Conservation (phyloP, 2,113 vertebrate species). For the Boulengeromyrus knoepffleri region DNA sequence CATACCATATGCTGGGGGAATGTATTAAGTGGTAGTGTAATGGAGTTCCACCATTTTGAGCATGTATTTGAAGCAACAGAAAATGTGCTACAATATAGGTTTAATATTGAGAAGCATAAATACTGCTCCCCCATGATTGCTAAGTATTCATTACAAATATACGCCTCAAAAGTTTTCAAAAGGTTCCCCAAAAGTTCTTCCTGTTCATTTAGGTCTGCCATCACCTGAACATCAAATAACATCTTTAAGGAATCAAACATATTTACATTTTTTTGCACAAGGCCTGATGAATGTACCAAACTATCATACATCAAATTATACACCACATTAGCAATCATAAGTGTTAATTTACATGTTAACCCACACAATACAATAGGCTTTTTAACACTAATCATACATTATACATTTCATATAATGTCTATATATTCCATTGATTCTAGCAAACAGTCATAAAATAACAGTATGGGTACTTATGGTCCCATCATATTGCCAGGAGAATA, state of each 20-base stretch:
- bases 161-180: not conserved
- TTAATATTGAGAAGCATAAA: constrained; percentile 16
- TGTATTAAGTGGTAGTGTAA: not conserved
- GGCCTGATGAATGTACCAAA: constrained; percentile 34
- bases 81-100: not conserved
- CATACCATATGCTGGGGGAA: not conserved
- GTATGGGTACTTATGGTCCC: not conserved
- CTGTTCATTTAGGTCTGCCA: constrained; percentile 21
- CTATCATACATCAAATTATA: constrained; percentile 5
- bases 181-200: not conserved
- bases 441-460: not conserved
- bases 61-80: not conserved
- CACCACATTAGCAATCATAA: constrained; percentile 5
- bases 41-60: not conserved
- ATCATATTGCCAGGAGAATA: constrained; percentile 5
- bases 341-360: constrained; percentile 10
- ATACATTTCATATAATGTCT: constrained; percentile 4
- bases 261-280: constrained; percentile 51
- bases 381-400: constrained; percentile 1
- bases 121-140: not conserved
- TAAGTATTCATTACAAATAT: constrained; percentile 1
- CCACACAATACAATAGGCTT: constrained; percentile 13
- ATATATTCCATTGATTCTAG: not conserved
- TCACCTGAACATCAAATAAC: constrained; percentile 45
- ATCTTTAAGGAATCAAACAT: constrained; percentile 45